Percentiles rank a stretch among this genome's conserved stretches.
These are phyloP conservation scores for Abscondita cerata DNA, from an alignment of 2,888 invertebrate genomes.

Conservation along the genomic window DNA sequence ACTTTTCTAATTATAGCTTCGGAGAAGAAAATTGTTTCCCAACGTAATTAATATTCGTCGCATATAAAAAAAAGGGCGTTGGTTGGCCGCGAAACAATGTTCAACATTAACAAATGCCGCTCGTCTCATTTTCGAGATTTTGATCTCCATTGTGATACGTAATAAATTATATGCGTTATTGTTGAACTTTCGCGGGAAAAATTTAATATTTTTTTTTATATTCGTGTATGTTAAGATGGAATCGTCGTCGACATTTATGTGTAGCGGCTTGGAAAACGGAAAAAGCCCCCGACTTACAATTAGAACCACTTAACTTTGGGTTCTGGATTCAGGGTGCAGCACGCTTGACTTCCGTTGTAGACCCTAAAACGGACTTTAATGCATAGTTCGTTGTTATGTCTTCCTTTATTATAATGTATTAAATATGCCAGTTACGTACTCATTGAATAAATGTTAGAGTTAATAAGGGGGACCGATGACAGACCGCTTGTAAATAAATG, in stretches of 20 bases:
- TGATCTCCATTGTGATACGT: too few relatives aligned
- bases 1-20: too few relatives aligned
- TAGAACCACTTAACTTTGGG: constrained; percentile 47
- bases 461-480: constrained; percentile 17
- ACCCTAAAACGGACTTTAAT: constrained; percentile 18
- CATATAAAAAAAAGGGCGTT: too few relatives aligned
- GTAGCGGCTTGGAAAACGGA: constrained; percentile 40
- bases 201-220: not conserved
- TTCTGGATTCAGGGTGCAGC: constrained; percentile 19
- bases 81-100: too few relatives aligned
- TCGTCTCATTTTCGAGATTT: too few relatives aligned
- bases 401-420: constrained; percentile 14
- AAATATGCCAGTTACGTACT: constrained; percentile 13
- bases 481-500: constrained; percentile 6
- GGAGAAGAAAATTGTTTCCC: too few relatives aligned
- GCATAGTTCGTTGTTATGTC: constrained; percentile 12
- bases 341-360: constrained; percentile 29
- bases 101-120: too few relatives aligned
- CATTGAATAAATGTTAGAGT: constrained; percentile 5
- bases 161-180: not conserved
- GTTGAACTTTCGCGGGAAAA: not conserved
- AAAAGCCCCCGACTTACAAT: constrained; percentile 42
- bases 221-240: not conserved
- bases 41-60: too few relatives aligned
- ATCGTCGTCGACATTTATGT: constrained; percentile 14